phyloP scores from a whole-genome alignment of 2,797 vertebrate genomes.

The Myotis findleyi region DNA sequence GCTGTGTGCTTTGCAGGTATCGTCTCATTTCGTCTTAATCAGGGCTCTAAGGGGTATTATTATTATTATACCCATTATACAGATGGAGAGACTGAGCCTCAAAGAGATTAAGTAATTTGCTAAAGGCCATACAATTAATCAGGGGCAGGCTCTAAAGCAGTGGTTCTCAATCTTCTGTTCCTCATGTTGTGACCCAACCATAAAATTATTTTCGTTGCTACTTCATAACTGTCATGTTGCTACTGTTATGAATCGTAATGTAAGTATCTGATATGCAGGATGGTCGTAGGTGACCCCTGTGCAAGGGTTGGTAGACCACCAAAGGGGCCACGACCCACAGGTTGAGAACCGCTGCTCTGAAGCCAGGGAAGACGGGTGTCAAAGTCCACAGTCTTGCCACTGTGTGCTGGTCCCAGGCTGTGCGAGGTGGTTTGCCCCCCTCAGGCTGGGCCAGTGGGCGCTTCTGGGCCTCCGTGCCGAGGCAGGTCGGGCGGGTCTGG shows the following conservation, averaged over 20 bases:
- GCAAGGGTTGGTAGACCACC: accelerated
- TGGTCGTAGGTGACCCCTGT: no score
- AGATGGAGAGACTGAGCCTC: neutral
- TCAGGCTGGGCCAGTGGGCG: neutral
- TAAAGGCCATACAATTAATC: neutral
- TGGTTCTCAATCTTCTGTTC: no score
- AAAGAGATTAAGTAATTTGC: neutral
- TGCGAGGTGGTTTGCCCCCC: neutral
- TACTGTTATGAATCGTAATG: no score
- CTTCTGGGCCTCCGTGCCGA: neutral
- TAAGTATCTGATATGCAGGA: no score
- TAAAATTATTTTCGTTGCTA: no score
- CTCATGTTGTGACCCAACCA: no score
- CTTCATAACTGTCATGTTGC: no score
- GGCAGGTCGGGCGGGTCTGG: neutral
- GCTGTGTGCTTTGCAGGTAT: neutral
- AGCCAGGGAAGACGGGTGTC: neutral
- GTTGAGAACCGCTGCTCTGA: neutral
- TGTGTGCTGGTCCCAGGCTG: neutral
- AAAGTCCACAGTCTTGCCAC: neutral
- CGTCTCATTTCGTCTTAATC: neutral
- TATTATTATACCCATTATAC: neutral
- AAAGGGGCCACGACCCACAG: no score
- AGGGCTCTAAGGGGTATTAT: neutral
- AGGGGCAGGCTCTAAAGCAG: neutral